Evolutionary conservation across 2,113 vertebrate genomes (phyloP).

Genomic region (Paradisaea rubra): DNA sequence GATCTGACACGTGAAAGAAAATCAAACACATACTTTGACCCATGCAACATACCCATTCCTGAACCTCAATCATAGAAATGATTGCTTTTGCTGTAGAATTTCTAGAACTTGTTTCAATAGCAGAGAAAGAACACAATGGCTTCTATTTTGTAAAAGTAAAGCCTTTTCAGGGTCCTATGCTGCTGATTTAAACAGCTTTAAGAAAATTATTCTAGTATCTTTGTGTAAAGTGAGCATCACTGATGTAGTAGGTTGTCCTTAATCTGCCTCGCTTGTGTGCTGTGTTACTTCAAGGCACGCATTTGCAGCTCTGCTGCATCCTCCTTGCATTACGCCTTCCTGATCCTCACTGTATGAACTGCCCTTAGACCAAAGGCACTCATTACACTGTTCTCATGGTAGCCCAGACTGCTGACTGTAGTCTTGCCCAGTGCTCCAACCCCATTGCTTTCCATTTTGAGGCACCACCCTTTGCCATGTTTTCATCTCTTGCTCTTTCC

Average conservation of each 20-base stretch:
- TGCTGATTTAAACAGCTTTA: neutral
- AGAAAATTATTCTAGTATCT: neutral
- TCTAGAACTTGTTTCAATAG: neutral
- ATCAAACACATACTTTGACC: neutral
- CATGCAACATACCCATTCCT: neutral
- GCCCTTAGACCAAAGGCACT: neutral
- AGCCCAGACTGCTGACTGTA: neutral
- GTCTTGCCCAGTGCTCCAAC: neutral
- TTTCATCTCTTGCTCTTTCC: neutral
- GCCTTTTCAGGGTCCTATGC: neutral
- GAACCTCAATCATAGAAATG: neutral
- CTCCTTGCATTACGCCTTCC: neutral
- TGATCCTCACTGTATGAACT: neutral
- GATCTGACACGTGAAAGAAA: neutral
- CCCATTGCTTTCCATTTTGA: neutral
- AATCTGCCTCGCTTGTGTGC: neutral
- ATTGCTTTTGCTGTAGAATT: neutral
- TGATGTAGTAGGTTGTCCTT: neutral
- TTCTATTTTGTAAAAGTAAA: neutral
- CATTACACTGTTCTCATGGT: neutral
- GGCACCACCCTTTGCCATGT: neutral
- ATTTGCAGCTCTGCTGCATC: neutral
- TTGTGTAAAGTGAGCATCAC: neutral
- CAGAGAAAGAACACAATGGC: neutral
- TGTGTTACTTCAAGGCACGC: neutral